Conservation (phyloP, 1,140 invertebrate genomes). For the Euura saliciscinereae region DNA sequence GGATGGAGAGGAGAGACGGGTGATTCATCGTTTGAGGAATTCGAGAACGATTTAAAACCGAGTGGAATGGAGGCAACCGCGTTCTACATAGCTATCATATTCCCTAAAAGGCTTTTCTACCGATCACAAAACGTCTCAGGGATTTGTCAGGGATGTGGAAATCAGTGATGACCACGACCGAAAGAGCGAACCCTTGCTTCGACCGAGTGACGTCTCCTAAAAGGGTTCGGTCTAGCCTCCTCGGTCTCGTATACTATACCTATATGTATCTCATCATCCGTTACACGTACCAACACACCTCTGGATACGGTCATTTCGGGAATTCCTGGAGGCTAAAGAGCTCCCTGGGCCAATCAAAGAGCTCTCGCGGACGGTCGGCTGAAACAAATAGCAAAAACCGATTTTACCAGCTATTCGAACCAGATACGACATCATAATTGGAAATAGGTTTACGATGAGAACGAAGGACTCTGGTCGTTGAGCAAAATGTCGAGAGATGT, state of each 20-base stretch:
- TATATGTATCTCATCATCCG: not conserved
- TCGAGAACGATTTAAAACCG: not conserved
- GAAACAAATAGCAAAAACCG: not conserved
- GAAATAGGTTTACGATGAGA: no score
- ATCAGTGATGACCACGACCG: not conserved
- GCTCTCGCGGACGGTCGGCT: not conserved
- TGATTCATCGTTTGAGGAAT: not conserved
- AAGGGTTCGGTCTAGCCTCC: not conserved
- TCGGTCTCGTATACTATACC: no score
- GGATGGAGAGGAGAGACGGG: no score
- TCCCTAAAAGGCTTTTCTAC: constrained; percentile 1
- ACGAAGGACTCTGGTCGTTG: not conserved
- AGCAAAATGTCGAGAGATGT: not conserved
- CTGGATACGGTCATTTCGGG: not conserved
- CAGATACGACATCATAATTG: no score
- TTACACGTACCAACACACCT: not conserved
- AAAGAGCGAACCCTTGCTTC: not conserved
- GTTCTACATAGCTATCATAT: not conserved
- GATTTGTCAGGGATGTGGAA: constrained; percentile 7
- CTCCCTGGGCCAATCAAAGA: not conserved
- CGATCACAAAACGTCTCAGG: not conserved
- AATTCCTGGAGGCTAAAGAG: not conserved
- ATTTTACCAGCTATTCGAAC: no score
- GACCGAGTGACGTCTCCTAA: not conserved
- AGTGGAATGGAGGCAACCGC: not conserved